Conservation (phyloP, 2,888 invertebrate genomes). For the Plagodis pulveraria region DNA sequence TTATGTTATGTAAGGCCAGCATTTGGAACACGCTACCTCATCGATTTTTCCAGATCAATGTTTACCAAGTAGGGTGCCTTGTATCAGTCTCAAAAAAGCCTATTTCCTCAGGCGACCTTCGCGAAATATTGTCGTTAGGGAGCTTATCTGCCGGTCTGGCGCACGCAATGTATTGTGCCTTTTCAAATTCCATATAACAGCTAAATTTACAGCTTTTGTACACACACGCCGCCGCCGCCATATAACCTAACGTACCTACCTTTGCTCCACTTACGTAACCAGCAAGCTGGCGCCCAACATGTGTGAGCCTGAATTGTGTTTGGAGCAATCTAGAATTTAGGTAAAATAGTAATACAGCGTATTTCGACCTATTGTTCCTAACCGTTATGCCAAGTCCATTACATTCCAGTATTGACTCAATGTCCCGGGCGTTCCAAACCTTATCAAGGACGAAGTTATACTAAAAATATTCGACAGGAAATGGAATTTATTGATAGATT, state of each 20-base stretch:
- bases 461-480: slow-evolving; percentile 43
- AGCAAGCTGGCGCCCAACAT: slow-evolving; percentile 47
- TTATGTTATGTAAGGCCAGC: slow-evolving; percentile 24
- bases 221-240: slow-evolving; percentile 33
- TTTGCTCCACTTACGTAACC: slow-evolving; percentile 54
- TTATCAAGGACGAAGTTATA: slow-evolving; percentile 37
- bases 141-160: slow-evolving; percentile 59
- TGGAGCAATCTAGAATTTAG: slow-evolving; percentile 24
- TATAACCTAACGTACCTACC: slow-evolving; percentile 23
- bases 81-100: slow-evolving; percentile 42
- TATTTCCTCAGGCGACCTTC: slow-evolving; percentile 53
- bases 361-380: slow-evolving; percentile 19
- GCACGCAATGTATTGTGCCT: slow-evolving; percentile 65
- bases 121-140: slow-evolving; percentile 58
- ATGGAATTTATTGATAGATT: slow-evolving; percentile 41
- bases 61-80: slow-evolving; percentile 34
- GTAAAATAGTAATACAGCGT: slow-evolving; percentile 16
- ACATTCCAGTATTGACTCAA: slow-evolving; percentile 14
- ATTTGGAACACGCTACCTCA: slow-evolving; percentile 24
- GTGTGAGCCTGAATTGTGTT: slow-evolving; percentile 21
- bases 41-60: slow-evolving; percentile 47
- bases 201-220: slow-evolving; percentile 55
- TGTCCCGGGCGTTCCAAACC: slow-evolving; percentile 39
- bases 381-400: slow-evolving; percentile 14
- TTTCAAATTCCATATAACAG: slow-evolving; percentile 46